Percentiles rank a stretch among this genome's conserved stretches.
phyloP scores from a whole-genome alignment of 2,797 vertebrate genomes.

The Paramormyrops hopkinsi region DNA sequence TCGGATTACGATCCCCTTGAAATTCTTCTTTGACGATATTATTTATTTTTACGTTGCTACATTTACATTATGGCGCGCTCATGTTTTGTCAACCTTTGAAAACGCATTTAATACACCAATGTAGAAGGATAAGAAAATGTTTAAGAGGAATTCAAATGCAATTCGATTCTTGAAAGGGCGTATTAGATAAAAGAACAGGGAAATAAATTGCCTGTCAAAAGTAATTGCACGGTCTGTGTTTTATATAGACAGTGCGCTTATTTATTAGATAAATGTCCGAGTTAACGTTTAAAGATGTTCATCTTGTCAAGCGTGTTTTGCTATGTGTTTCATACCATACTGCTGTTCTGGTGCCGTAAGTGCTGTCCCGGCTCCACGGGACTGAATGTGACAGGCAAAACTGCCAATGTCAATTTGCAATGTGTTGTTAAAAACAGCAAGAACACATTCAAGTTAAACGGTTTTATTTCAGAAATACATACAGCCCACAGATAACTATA shows the following conservation, averaged over 20 bases:
- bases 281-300: background rate
- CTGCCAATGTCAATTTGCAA: background rate
- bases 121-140: background rate
- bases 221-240: background rate
- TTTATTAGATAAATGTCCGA: constrained; percentile 12
- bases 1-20: background rate
- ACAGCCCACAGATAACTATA: background rate
- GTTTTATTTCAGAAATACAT: background rate
- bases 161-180: constrained; percentile 11
- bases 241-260: constrained; percentile 12
- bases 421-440: background rate
- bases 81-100: background rate
- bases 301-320: constrained; percentile 10
- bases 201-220: constrained; percentile 9
- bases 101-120: background rate
- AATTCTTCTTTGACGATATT: background rate
- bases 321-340: background rate
- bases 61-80: background rate
- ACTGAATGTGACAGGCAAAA: background rate
- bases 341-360: background rate
- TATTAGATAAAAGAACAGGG: background rate
- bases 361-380: background rate
- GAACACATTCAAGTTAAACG: background rate
- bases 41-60: background rate
- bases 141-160: background rate